These are phyloP conservation scores for Drosophila melanogaster DNA, from an alignment of 1,140 invertebrate genomes.

Conservation along the genomic window DNA sequence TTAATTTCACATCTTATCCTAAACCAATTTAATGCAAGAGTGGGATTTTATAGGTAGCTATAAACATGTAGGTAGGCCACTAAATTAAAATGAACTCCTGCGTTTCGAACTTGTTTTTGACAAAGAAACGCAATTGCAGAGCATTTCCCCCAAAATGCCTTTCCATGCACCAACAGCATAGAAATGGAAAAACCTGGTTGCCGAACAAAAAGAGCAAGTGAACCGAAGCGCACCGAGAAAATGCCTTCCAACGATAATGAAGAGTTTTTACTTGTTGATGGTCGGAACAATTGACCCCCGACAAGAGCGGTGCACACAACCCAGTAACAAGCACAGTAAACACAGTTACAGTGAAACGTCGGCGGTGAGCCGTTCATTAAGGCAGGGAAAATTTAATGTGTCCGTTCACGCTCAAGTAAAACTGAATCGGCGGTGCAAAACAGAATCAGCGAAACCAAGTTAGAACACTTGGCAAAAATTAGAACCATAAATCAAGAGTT, in stretches of 20 bases:
- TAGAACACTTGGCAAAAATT: conserved; percentile 49
- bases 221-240: conserved; percentile 65
- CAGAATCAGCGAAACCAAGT: conserved; percentile 50
- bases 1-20: background rate
- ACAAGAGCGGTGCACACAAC: conserved; percentile 50
- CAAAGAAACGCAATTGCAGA: background rate
- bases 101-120: background rate
- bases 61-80: background rate
- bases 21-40: background rate
- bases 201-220: conserved; percentile 59
- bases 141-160: conserved; percentile 22
- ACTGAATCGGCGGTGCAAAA: conserved; percentile 73
- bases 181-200: conserved; percentile 57
- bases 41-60: background rate
- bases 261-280: conserved; percentile 78
- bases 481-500: conserved; percentile 1
- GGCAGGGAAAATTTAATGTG: conserved; percentile 76
- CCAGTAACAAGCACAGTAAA: conserved; percentile 21
- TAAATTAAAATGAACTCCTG: no score
- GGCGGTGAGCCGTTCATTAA: conserved; percentile 67
- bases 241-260: conserved; percentile 60
- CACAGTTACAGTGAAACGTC: conserved; percentile 22
- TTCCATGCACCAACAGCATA: conserved; percentile 31
- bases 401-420: conserved; percentile 80
- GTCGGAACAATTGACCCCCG: conserved; percentile 49